These are phyloP conservation scores for Branchipolynoe longqiensis DNA, from an alignment of 2,888 invertebrate species.

Conservation along the genomic window DNA sequence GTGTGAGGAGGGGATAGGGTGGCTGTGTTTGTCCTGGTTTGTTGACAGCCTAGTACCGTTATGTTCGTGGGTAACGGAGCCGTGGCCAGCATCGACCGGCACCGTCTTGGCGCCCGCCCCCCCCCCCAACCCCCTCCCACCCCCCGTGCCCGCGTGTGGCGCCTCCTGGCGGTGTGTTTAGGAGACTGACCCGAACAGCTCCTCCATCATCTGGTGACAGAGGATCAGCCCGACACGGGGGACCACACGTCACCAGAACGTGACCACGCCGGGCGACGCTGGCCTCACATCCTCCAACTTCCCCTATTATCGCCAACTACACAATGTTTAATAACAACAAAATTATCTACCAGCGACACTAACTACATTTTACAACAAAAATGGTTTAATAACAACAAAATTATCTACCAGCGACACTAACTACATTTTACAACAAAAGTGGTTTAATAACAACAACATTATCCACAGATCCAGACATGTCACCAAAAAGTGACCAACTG, in stretches of 20 bases:
- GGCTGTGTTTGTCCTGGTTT: neutral
- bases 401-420: too few species aligned
- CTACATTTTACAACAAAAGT: too few species aligned
- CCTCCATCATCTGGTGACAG: conserved; percentile 25
- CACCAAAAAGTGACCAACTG: too few species aligned
- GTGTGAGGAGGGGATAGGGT: too few species aligned
- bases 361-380: too few species aligned
- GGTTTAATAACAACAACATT: too few species aligned
- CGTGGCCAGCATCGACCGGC: conserved; percentile 6
- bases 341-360: too few species aligned
- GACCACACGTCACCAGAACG: neutral
- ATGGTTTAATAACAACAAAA: too few species aligned
- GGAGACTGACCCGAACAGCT: conserved; percentile 10
- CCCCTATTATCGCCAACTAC: neutral
- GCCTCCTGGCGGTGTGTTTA: too few species aligned
- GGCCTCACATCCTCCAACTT: neutral
- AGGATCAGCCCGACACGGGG: conserved; percentile 9
- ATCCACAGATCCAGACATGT: too few species aligned
- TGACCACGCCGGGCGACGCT: conserved; percentile 3
- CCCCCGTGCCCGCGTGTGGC: too few species aligned
- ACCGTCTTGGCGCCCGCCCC: conserved; percentile 18
- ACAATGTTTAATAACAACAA: too few species aligned
- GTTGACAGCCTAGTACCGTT: conserved; percentile 22
- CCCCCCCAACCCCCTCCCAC: neutral
- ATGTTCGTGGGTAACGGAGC: conserved; percentile 30